phyloP scores from a whole-genome alignment of 2,797 vertebrate species.

The Aselliscus stoliczkanus region DNA sequence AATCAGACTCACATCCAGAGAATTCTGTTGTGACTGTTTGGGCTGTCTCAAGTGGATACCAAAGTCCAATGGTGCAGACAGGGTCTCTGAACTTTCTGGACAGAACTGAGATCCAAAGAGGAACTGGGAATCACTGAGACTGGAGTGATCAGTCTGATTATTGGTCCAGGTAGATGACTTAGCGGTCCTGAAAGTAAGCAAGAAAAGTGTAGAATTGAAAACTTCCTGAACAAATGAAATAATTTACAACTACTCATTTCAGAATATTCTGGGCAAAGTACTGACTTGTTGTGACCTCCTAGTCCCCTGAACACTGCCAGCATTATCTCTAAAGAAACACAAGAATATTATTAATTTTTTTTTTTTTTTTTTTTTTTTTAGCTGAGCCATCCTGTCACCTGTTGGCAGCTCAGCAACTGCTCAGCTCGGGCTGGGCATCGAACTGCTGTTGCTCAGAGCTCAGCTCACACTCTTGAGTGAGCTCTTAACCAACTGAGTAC shows the following conservation, averaged over 20 bases:
- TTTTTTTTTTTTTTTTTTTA: too few relatives aligned
- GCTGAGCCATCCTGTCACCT: too few relatives aligned
- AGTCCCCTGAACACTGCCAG: background rate
- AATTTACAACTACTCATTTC: background rate
- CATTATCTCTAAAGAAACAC: background rate
- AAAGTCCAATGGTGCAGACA: slow-evolving; percentile 84
- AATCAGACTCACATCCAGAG: slow-evolving; percentile 88
- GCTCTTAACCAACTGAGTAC: too few relatives aligned
- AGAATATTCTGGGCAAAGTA: slow-evolving; percentile 15
- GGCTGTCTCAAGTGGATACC: slow-evolving; percentile 81
- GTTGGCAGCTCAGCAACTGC: too few relatives aligned
- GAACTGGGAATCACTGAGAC: slow-evolving; percentile 90
- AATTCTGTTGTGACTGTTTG: slow-evolving; percentile 84
- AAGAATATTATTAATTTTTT: too few relatives aligned
- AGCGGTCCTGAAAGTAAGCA: slow-evolving; percentile 75
- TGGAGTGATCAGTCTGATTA: slow-evolving; percentile 79
- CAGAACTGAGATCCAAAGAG: slow-evolving; percentile 93
- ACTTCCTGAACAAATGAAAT: slow-evolving; percentile 34
- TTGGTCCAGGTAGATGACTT: slow-evolving; percentile 75
- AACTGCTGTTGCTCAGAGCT: too few relatives aligned
- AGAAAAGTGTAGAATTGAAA: slow-evolving; percentile 54
- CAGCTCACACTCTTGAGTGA: too few relatives aligned
- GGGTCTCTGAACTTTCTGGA: slow-evolving; percentile 85
- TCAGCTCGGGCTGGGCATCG: too few relatives aligned
- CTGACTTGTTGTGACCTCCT: slow-evolving; percentile 5